These are phyloP conservation scores for Musca domestica DNA, from an alignment of 1,140 invertebrate species.

Conservation along the genomic window DNA sequence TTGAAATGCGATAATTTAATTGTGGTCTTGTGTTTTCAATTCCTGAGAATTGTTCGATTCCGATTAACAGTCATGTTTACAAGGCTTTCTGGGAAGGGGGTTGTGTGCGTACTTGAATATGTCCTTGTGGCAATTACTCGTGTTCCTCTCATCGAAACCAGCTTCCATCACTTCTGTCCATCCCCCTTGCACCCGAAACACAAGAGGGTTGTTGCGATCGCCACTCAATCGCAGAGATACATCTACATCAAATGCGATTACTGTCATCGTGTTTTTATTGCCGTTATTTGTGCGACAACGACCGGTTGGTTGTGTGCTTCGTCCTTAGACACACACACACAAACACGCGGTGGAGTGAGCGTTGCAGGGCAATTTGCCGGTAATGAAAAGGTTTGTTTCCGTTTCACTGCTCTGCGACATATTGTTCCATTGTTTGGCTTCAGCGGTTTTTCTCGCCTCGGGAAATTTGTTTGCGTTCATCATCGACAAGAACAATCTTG, in stretches of 20 bases:
- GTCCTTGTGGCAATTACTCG: conserved; percentile 1
- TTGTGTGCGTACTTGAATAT: conserved; percentile 2
- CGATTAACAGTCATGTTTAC: conserved; percentile 4
- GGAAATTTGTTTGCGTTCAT: conserved; percentile 15
- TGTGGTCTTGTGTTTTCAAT: conserved; percentile 4
- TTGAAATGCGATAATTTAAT: conserved; percentile 23
- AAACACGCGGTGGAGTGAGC: too few relatives aligned
- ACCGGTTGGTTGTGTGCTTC: too few relatives aligned
- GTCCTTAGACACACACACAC: background rate
- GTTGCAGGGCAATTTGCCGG: conserved; percentile 9
- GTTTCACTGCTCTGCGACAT: background rate
- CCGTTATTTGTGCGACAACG: background rate
- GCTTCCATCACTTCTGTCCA: background rate
- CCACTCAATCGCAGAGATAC: conserved; percentile 1
- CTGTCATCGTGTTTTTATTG: conserved; percentile 12
- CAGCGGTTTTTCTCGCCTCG: conserved; percentile 20
- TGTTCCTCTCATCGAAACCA: background rate
- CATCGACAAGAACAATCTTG: background rate
- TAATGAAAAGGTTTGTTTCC: conserved; percentile 21
- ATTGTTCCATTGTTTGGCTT: conserved; percentile 16
- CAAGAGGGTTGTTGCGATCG: background rate
- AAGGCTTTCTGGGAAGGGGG: background rate
- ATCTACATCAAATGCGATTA: conserved; percentile 19
- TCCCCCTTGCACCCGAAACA: background rate
- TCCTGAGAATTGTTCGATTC: conserved; percentile 7